These are phyloP conservation scores for Callopanchax toddi DNA, from an alignment of 2,113 vertebrate genomes.

Conservation along the genomic window DNA sequence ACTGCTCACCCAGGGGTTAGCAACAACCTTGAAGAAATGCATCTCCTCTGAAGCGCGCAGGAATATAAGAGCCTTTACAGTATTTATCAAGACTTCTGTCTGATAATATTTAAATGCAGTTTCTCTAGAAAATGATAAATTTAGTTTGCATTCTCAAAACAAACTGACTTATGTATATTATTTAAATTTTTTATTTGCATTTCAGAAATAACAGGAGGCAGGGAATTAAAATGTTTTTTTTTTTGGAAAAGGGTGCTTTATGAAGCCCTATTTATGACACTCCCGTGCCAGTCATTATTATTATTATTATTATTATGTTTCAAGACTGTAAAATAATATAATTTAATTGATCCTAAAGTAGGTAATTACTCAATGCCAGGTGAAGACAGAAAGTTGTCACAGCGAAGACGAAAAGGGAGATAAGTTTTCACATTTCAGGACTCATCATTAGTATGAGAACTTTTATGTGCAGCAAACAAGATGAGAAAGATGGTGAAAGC, in stretches of 20 bases:
- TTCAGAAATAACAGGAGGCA: conserved; percentile 14
- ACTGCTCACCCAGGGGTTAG: conserved; percentile 37
- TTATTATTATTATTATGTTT: neutral
- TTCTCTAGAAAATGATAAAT: neutral
- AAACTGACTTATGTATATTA: too few species aligned
- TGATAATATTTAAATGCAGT: conserved; percentile 9
- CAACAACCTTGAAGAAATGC: conserved; percentile 41
- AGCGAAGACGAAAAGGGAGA: conserved; percentile 4
- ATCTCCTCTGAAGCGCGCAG: conserved; percentile 39
- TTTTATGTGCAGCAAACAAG: conserved; percentile 21
- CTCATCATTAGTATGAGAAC: conserved; percentile 9
- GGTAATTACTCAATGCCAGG: neutral
- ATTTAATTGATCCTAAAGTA: neutral
- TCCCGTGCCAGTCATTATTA: neutral
- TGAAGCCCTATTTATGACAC: neutral
- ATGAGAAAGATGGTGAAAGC: conserved; percentile 26
- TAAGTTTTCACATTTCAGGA: conserved; percentile 6
- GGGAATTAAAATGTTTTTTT: conserved; percentile 6
- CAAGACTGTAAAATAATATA: neutral
- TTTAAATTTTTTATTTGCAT: too few species aligned
- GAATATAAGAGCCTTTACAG: conserved; percentile 6
- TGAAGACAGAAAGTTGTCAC: neutral
- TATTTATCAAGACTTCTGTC: conserved; percentile 11
- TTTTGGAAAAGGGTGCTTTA: conserved; percentile 1
- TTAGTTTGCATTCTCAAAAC: neutral